Conservation (phyloP, 2,113 vertebrate genomes). For the Ammodytes dubius region DNA sequence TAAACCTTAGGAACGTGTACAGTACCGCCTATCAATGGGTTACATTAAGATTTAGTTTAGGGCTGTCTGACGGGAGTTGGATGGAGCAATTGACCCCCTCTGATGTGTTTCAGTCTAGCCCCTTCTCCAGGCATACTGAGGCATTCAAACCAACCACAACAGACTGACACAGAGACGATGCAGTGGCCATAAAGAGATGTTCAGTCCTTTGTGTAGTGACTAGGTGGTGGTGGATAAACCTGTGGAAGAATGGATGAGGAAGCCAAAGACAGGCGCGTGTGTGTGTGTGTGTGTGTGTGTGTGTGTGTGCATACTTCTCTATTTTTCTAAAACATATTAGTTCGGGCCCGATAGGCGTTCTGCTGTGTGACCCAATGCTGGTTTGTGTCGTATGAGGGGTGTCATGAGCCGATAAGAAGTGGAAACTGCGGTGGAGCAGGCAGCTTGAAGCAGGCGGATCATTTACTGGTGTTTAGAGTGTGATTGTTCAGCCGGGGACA, state of each 20-base stretch:
- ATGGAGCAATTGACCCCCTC: constrained; percentile 6
- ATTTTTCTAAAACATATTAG: constrained; percentile 61
- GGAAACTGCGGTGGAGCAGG: neutral
- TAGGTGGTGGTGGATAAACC: constrained; percentile 42
- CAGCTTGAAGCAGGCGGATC: constrained; percentile 12
- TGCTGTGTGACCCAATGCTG: constrained; percentile 21
- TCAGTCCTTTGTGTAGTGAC: constrained; percentile 23
- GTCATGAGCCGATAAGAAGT: constrained; percentile 13
- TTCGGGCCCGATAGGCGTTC: constrained; percentile 43
- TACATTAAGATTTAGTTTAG: constrained; percentile 15
- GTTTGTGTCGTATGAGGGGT: constrained; percentile 40
- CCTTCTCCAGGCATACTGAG: neutral
- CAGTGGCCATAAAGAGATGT: neutral
- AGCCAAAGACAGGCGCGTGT: constrained; percentile 63
- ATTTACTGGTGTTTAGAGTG: constrained; percentile 12
- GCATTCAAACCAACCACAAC: neutral
- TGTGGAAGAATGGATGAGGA: constrained; percentile 67
- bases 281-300: constrained; percentile 38
- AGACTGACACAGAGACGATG: neutral
- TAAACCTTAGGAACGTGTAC: neutral
- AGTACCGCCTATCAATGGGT: neutral
- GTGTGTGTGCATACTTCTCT: constrained; percentile 44
- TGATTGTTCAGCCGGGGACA: neutral
- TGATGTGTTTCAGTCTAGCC: constrained; percentile 16
- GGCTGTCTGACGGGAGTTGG: neutral